These are phyloP conservation scores for Tetranychus cinnabarinus DNA, from an alignment of 1,140 invertebrate genomes.

Conservation along the genomic window DNA sequence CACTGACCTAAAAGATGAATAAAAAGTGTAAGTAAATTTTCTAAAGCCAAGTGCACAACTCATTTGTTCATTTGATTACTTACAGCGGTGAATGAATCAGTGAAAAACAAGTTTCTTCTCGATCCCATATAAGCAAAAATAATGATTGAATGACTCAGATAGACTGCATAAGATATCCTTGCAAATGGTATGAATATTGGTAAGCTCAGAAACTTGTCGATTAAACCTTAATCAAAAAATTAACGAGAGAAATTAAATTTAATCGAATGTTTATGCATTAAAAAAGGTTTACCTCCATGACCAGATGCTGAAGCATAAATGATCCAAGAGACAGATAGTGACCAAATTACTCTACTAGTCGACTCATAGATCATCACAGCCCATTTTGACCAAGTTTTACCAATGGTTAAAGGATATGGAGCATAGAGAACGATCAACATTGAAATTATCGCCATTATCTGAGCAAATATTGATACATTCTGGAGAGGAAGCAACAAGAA, in stretches of 20 bases:
- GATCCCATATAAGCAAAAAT: constrained; percentile 1
- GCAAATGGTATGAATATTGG: constrained; percentile 11
- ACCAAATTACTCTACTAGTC: constrained; percentile 13
- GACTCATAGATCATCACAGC: constrained; percentile 9
- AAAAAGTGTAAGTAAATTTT: neutral
- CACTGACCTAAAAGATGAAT: neutral
- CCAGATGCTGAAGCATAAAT: constrained; percentile 12
- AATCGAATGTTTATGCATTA: too few species aligned
- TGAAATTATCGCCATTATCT: neutral
- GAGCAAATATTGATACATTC: neutral
- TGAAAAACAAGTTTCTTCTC: neutral
- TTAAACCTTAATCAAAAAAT: neutral
- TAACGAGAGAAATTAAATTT: too few species aligned
- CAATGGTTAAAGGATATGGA: neutral
- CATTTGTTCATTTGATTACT: neutral
- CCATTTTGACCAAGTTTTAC: neutral
- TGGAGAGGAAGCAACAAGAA: too few species aligned
- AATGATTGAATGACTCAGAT: constrained; percentile 9
- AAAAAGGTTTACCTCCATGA: constrained; percentile 7
- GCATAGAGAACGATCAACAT: neutral
- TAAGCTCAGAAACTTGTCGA: constrained; percentile 10
- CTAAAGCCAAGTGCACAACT: neutral
- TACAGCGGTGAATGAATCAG: constrained; percentile 8
- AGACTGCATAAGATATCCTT: constrained; percentile 12
- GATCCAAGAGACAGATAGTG: constrained; percentile 13